These are phyloP conservation scores for Oegoconia quadripuncta DNA, from an alignment of 2,888 invertebrate species.

Conservation along the genomic window DNA sequence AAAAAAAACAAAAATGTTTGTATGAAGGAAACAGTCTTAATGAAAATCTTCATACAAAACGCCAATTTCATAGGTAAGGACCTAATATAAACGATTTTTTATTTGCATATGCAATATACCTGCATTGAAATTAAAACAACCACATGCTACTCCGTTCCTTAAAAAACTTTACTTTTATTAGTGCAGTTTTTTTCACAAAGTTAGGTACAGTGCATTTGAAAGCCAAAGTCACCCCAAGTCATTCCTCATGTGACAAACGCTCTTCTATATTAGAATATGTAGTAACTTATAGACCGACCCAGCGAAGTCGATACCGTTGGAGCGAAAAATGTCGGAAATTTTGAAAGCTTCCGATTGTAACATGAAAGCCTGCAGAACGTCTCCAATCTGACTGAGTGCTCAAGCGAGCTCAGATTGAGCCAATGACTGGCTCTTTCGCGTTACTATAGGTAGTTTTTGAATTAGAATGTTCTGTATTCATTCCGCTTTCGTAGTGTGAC, in stretches of 20 bases:
- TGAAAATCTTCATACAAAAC: too few relatives aligned
- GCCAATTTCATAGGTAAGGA: too few relatives aligned
- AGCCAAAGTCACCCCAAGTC: neutral
- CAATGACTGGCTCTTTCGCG: slow-evolving; percentile 38
- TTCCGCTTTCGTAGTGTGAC: too few relatives aligned
- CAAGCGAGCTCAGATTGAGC: slow-evolving; percentile 40
- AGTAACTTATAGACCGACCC: neutral
- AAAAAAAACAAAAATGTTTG: too few relatives aligned
- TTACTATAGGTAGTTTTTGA: slow-evolving; percentile 32
- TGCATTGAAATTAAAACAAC: too few relatives aligned
- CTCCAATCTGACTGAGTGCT: slow-evolving; percentile 65
- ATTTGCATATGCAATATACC: too few relatives aligned
- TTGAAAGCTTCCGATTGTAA: slow-evolving; percentile 57
- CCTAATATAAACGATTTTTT: too few relatives aligned
- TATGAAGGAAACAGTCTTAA: too few relatives aligned
- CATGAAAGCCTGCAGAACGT: slow-evolving; percentile 38
- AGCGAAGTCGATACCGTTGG: neutral
- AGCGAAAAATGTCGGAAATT: slow-evolving; percentile 45
- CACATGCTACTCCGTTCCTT: too few relatives aligned
- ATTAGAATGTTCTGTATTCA: slow-evolving; percentile 32
- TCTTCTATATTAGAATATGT: neutral
- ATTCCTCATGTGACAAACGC: neutral
- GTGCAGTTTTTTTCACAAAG: neutral
- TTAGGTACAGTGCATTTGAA: neutral
- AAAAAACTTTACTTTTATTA: neutral